Evolutionary conservation across 2,797 vertebrate species (phyloP), one percentile per base, ranked within the genome.

Genomic region (Gymnoscopelus braueri): DNA sequence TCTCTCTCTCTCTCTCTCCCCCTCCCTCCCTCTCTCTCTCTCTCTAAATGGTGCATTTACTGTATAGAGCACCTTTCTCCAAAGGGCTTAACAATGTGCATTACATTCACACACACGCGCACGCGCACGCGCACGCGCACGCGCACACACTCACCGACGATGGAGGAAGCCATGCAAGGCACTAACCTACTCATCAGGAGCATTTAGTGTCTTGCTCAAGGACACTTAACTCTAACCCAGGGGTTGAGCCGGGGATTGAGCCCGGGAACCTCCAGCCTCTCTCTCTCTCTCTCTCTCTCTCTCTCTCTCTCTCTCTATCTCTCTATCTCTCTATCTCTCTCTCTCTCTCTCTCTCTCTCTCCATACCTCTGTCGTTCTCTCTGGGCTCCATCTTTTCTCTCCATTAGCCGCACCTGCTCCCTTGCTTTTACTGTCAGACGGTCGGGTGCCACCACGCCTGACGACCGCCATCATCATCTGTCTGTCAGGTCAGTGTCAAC

Each of bases 381-480:
- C 60, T 57, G 72, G 59, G 26, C 44, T 24, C 50, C 11, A 74
- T 80, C 72, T 84, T 86, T 79, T 75, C 85, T 87, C 69, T 79
- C 69, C 39, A 67, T 82, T 82, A 82, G 63, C 63, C 77, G 82
- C 89, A 89, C 87, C 87, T 91, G 90, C 78, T 85, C 81, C 80
- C 77, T 75, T 69, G 53, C 78, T 79, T 67, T 62, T 62, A 60
- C 73, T 75, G 65, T 84, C 56, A 77, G 67, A 79, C 72, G 80
- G 85, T 77, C 75, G 64, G 78, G 80, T 85, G 85, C 80, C 75
- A 68, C 60, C 77, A 80, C 86, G 84, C 85, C 84, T 86, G 86
- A 88, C 84, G 80, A 82, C 87, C 82, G 83, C 87, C 88, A 90
- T 86, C 78, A 69, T 60, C 55, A 78, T 88, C 83, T 87, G 86